Evolutionary conservation across 2,888 invertebrate species (phyloP).

Genomic region (Axea sp.): DNA sequence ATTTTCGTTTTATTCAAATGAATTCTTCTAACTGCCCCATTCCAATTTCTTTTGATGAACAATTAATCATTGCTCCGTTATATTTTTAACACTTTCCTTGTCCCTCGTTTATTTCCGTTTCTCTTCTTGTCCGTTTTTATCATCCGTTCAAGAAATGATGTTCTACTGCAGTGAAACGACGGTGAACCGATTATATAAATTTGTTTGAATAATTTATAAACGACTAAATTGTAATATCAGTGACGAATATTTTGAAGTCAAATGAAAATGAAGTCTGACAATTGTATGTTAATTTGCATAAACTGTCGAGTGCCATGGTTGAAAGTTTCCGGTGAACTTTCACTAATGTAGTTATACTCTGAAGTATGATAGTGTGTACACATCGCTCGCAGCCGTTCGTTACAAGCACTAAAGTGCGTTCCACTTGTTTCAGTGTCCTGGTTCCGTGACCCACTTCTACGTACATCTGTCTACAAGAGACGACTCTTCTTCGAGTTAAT

Average conservation of each 20-base stretch:
- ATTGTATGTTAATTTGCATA: slow-evolving; percentile 58
- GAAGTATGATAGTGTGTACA: slow-evolving; percentile 62
- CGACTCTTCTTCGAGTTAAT: slow-evolving; percentile 63
- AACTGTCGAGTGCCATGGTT: slow-evolving; percentile 67
- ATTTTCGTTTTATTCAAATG: slow-evolving; percentile 13
- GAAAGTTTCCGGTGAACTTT: slow-evolving; percentile 76
- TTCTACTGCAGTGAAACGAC: not conserved
- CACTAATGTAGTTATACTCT: slow-evolving; percentile 71
- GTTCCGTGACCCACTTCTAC: slow-evolving; percentile 78
- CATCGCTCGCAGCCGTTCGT: slow-evolving; percentile 62
- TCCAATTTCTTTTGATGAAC: slow-evolving; percentile 6
- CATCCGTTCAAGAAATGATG: too few species aligned
- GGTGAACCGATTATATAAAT: slow-evolving; percentile 22
- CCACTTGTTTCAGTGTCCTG: slow-evolving; percentile 80
- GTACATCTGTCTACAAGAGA: slow-evolving; percentile 67
- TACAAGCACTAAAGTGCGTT: slow-evolving; percentile 75
- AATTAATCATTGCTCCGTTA: slow-evolving; percentile 14
- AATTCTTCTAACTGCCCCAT: too few species aligned
- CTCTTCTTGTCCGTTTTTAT: not conserved
- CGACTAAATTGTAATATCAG: slow-evolving; percentile 7
- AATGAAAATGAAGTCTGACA: slow-evolving; percentile 51
- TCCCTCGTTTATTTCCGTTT: too few species aligned
- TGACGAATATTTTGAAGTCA: slow-evolving; percentile 35
- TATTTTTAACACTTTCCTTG: too few species aligned
- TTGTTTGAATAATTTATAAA: slow-evolving; percentile 20